phyloP scores from a whole-genome alignment of 2,797 vertebrate species.

The Poecilia picta region DNA sequence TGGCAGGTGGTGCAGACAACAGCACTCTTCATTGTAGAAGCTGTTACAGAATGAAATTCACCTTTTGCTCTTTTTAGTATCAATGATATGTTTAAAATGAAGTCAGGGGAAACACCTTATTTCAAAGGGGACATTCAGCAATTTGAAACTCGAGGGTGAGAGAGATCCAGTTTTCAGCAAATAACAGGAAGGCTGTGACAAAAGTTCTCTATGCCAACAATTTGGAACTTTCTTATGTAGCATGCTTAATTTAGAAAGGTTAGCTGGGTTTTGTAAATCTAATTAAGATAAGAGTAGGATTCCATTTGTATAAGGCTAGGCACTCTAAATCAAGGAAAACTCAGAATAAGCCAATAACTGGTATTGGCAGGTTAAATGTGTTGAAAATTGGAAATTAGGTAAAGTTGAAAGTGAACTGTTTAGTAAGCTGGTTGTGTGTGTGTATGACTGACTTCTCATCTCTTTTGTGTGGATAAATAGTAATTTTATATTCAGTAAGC shows the following conservation, averaged over 20 bases:
- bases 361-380: neutral
- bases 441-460: neutral
- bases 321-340: neutral
- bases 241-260: neutral
- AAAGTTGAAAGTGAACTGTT: neutral
- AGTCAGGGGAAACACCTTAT: neutral
- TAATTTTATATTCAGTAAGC: neutral
- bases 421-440: neutral
- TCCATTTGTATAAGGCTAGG: neutral
- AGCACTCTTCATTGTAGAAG: neutral
- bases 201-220: neutral
- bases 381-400: neutral
- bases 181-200: neutral
- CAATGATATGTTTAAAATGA: neutral
- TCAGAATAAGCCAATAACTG: neutral
- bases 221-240: neutral
- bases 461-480: slow-evolving; percentile 1
- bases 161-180: neutral
- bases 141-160: neutral
- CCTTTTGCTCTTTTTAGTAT: neutral
- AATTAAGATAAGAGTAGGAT: neutral
- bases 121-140: neutral
- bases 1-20: neutral
- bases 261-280: neutral
- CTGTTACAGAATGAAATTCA: neutral